Conservation (phyloP, 2,113 vertebrate species). For the Otus sunia region DNA sequence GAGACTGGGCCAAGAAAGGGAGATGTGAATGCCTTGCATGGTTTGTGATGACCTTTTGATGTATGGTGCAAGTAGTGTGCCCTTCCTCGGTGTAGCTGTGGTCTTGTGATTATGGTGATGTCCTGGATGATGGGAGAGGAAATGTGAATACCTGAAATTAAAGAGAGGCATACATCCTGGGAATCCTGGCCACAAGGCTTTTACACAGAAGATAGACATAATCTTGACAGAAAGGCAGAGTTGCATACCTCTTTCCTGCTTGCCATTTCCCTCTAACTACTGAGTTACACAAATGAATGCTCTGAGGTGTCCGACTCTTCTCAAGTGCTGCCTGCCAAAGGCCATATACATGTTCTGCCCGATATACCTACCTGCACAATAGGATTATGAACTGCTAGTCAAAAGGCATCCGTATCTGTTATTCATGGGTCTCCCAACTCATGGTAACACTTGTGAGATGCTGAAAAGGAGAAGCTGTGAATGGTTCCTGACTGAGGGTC, state of each 20-base stretch:
- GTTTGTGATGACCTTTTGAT: neutral
- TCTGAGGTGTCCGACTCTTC: neutral
- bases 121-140: neutral
- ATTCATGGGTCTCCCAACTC: neutral
- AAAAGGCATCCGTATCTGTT: rapidly evolving
- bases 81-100: neutral
- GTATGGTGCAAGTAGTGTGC: too few species aligned
- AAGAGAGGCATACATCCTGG: neutral
- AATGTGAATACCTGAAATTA: neutral
- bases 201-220: neutral
- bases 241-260: neutral
- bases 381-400: neutral
- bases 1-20: neutral
- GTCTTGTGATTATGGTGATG: neutral
- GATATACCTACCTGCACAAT: neutral
- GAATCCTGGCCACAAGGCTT: neutral
- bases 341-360: neutral
- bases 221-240: neutral
- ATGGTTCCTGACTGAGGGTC: neutral
- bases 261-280: neutral
- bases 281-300: neutral
- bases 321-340: neutral
- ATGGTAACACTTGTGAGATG: neutral
- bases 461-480: neutral
- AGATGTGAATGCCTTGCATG: neutral